Evolutionary conservation across 1,140 invertebrate genomes (phyloP).

Genomic region (Homarus americanus): DNA sequence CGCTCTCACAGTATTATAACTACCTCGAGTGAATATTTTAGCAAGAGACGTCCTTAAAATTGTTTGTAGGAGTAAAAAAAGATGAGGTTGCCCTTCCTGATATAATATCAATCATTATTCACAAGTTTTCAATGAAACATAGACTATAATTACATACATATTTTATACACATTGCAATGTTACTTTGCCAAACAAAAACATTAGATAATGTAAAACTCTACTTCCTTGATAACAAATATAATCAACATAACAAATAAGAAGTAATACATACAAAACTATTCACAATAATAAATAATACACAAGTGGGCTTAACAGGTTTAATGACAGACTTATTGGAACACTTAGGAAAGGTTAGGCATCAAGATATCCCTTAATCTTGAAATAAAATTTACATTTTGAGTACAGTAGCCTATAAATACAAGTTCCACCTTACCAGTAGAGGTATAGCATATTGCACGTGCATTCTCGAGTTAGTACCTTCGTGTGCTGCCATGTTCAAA

Average conservation of each 20-base stretch:
- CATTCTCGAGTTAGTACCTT: conserved; percentile 25
- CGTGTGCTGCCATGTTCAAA: background rate
- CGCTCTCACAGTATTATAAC: too few relatives aligned
- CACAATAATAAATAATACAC: conserved; percentile 55
- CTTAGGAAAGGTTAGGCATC: background rate
- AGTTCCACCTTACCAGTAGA: conserved; percentile 17
- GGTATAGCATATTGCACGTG: conserved; percentile 53
- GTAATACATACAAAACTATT: conserved; percentile 53
- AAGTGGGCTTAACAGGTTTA: conserved; percentile 23
- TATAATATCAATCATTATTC: conserved; percentile 26
- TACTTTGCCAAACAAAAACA: conserved; percentile 36
- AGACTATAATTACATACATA: conserved; percentile 32
- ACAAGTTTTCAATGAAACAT: conserved; percentile 47
- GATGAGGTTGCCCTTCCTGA: background rate
- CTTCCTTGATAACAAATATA: conserved; percentile 16
- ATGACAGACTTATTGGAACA: background rate
- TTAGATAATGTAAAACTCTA: conserved; percentile 35
- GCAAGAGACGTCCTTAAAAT: too few relatives aligned
- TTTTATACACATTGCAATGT: conserved; percentile 48
- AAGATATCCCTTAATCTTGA: conserved; percentile 18
- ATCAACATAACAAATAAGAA: conserved; percentile 47
- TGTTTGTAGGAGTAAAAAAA: background rate
- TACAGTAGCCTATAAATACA: conserved; percentile 24
- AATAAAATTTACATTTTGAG: background rate
- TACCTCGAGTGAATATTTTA: too few relatives aligned